Conservation (phyloP, 2,888 invertebrate species). For the Ophion slaviceki region DNA sequence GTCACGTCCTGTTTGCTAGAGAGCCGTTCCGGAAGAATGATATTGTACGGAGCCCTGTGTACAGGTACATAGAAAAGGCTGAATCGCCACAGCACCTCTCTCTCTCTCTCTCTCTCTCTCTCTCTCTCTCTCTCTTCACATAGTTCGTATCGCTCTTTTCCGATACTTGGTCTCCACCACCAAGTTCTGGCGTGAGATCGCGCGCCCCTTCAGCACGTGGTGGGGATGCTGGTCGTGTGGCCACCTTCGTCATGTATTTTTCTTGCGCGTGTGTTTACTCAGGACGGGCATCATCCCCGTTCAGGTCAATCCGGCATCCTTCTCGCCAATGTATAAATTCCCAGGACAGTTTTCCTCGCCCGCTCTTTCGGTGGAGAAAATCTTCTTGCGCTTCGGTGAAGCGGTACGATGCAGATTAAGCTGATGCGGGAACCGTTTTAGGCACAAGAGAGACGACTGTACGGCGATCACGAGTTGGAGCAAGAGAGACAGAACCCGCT, state of each 20-base stretch:
- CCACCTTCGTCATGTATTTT: slow-evolving; percentile 57
- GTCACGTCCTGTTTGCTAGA: slow-evolving; percentile 77
- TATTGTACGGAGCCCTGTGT: slow-evolving; percentile 50
- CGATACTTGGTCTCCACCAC: background rate
- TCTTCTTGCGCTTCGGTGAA: slow-evolving; percentile 52
- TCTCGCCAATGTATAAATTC: slow-evolving; percentile 70
- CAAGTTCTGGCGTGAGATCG: slow-evolving; percentile 11
- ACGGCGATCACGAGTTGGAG: no score
- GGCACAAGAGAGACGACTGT: no score
- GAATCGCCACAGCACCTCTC: background rate
- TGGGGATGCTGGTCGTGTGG: slow-evolving; percentile 77
- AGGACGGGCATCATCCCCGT: slow-evolving; percentile 77
- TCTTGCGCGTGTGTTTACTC: slow-evolving; percentile 78
- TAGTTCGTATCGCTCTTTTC: slow-evolving; percentile 30
- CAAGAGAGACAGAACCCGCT: no score
- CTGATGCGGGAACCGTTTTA: no score
- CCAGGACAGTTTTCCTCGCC: slow-evolving; percentile 47
- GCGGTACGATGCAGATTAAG: slow-evolving; percentile 62
- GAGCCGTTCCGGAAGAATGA: slow-evolving; percentile 72
- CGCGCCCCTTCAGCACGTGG: slow-evolving; percentile 18
- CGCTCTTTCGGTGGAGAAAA: slow-evolving; percentile 39
- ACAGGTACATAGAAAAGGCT: slow-evolving; percentile 31
- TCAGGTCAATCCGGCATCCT: slow-evolving; percentile 64
- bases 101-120: no score
- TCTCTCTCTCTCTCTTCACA: background rate